phyloP scores from a whole-genome alignment of 2,113 vertebrate genomes.

The Helogale parvula region DNA sequence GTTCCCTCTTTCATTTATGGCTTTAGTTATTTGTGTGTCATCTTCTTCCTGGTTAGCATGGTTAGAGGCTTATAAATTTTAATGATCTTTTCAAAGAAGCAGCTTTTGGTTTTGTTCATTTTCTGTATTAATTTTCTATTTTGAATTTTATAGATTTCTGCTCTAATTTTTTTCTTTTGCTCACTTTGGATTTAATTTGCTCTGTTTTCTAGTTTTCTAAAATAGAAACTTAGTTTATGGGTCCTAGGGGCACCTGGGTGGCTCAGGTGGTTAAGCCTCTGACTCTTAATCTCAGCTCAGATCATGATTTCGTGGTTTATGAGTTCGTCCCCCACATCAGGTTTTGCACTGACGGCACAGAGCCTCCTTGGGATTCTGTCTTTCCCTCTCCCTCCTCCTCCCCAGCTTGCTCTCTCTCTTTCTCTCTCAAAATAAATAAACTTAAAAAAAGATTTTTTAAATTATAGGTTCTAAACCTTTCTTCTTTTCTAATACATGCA shows the following conservation, averaged over 20 bases:
- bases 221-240: neutral
- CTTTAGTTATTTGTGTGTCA: neutral
- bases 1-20: neutral
- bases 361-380: no score
- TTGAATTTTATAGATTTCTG: neutral
- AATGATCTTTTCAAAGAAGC: conserved; percentile 9
- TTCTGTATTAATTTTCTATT: conserved; percentile 27
- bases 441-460: no score
- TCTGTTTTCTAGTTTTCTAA: neutral
- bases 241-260: neutral
- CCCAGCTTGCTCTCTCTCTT: no score
- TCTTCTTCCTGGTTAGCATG: neutral
- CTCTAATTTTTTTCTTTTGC: neutral
- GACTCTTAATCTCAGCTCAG: no score
- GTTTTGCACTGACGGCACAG: no score
- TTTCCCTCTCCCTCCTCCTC: no score
- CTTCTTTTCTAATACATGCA: neutral
- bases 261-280: no score
- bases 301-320: no score
- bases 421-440: no score
- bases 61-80: conserved; percentile 1
- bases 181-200: conserved; percentile 21
- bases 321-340: no score
- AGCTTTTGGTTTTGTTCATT: conserved; percentile 18
- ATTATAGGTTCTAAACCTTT: neutral